phyloP scores from a whole-genome alignment of 2,113 vertebrate species.

The Pseudopipra pipra region DNA sequence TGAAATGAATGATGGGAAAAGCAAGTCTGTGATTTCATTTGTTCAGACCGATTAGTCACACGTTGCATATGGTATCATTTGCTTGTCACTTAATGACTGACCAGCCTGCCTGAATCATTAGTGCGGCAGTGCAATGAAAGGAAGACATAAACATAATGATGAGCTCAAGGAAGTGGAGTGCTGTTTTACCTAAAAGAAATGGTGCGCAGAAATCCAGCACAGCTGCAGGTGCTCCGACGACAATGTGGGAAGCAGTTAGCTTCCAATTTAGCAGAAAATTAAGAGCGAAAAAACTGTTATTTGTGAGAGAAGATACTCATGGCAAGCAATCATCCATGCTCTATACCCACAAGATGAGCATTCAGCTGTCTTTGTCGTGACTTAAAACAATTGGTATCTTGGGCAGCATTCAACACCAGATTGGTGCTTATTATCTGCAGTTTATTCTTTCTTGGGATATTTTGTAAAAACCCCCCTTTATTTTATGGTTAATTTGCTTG shows the following conservation, averaged over 20 bases:
- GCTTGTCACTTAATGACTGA: constrained; percentile 96
- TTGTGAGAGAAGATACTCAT: constrained; percentile 90
- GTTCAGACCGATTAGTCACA: constrained; percentile 87
- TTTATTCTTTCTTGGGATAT: constrained; percentile 87
- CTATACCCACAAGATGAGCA: constrained; percentile 81
- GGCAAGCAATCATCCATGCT: constrained; percentile 84
- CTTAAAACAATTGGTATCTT: constrained; percentile 88
- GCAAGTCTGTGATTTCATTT: constrained; percentile 96
- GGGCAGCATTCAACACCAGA: constrained; percentile 86
- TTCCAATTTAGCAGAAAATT: constrained; percentile 94
- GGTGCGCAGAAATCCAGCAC: constrained; percentile 86
- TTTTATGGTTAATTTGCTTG: constrained; percentile 87
- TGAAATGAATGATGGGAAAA: constrained; percentile 82
- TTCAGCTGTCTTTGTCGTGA: constrained; percentile 89
- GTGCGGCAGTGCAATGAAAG: constrained; percentile 84
- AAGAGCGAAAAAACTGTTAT: constrained; percentile 90
- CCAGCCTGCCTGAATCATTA: constrained; percentile 89
- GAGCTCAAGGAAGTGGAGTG: constrained; percentile 87
- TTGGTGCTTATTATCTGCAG: constrained; percentile 86
- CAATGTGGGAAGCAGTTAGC: constrained; percentile 89
- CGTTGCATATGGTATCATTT: constrained; percentile 94
- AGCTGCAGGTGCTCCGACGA: constrained; percentile 86
- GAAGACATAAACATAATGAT: constrained; percentile 90
- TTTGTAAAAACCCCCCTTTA: constrained; percentile 73
- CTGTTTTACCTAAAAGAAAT: constrained; percentile 87